Evolutionary conservation across 1,140 invertebrate genomes (phyloP).

Genomic region (Drosophila arawakana): DNA sequence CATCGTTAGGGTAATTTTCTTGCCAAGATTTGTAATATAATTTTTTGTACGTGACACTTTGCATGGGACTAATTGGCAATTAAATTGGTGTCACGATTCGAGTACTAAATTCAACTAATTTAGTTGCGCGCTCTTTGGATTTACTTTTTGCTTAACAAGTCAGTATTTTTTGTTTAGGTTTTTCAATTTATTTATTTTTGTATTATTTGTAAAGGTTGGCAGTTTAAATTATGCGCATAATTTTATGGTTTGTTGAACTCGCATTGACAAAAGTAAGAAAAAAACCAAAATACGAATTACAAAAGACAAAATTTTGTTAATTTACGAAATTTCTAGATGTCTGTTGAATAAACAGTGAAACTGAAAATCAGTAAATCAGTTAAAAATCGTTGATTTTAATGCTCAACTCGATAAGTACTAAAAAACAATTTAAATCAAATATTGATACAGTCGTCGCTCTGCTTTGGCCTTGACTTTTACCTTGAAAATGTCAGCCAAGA

Average conservation of each 20-base stretch:
- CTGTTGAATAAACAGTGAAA: background rate
- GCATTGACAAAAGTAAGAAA: slow-evolving; percentile 37
- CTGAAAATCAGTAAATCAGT: background rate
- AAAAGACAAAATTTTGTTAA: background rate
- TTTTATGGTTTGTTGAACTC: slow-evolving; percentile 73
- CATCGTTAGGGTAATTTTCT: slow-evolving; percentile 24
- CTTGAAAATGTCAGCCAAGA: slow-evolving; percentile 46
- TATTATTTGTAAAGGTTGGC: slow-evolving; percentile 27
- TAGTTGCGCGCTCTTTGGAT: slow-evolving; percentile 21
- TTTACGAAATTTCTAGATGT: slow-evolving; percentile 17
- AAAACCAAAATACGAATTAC: slow-evolving; percentile 30
- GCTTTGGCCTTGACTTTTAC: slow-evolving; percentile 72
- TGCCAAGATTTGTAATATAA: slow-evolving; percentile 21
- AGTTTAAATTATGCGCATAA: slow-evolving; percentile 66
- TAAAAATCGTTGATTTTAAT: slow-evolving; percentile 12
- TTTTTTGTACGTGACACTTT: slow-evolving; percentile 52
- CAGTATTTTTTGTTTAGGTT: background rate
- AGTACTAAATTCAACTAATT: slow-evolving; percentile 11
- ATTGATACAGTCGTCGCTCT: slow-evolving; percentile 20
- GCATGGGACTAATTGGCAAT: slow-evolving; percentile 63
- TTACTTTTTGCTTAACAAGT: background rate
- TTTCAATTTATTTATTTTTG: background rate
- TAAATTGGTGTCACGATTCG: slow-evolving; percentile 34
- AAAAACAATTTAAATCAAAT: slow-evolving; percentile 21
- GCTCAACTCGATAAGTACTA: slow-evolving; percentile 1